Base-by-base conservation (phyloP, 2,113 vertebrate genomes). In the Gulo gulo region DNA sequence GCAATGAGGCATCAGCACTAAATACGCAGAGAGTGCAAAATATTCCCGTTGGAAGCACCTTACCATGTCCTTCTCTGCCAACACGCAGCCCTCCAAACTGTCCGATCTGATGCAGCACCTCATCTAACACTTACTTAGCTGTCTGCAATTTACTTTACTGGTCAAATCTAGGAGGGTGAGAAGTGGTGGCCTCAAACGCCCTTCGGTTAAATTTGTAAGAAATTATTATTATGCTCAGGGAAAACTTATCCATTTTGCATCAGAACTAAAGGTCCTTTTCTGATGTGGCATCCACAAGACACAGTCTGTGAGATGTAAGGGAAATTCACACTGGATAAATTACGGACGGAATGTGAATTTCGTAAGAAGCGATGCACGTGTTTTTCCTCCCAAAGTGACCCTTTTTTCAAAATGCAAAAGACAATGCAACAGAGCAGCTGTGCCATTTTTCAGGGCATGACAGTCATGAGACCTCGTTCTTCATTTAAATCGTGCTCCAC, bases 1-100 rank as follows among this genome's bases (percentile, higher is more conserved):
- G 96, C 96, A 92, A 90, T 80, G 95, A 97, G 71, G 96, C 79
- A 95, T 96, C 88, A 98, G 87, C 96, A 95, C 95, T 97, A 96
- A 98, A 97, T 98, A 96, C 26, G 52, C 97, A 97, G 0, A 88
- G 57, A 88, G 23, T 2, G 65, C 96, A 98, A 39, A 97, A 97
- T 78, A 93, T 81, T 96, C 95, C 88, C 45, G 0, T 65, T 79
- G 93, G 93, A 97, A 90, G 96, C 93, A 96, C 94, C 80, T 97
- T 50, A 73, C 79, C 0, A 1, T 79, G 89, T 67, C 96, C 97
- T 98, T 98, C 91, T 69, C 88, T 94, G 97, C 69, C 80, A 80
- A 50, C 24, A 84, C 8, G 16, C 20, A 79, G 93, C 82, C 94
- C 97, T 95, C 95, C 50, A 26, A 96, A 84, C 45, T 59, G 85